phyloP scores from a whole-genome alignment of 2,797 vertebrate genomes.

The Melopsittacus undulatus region DNA sequence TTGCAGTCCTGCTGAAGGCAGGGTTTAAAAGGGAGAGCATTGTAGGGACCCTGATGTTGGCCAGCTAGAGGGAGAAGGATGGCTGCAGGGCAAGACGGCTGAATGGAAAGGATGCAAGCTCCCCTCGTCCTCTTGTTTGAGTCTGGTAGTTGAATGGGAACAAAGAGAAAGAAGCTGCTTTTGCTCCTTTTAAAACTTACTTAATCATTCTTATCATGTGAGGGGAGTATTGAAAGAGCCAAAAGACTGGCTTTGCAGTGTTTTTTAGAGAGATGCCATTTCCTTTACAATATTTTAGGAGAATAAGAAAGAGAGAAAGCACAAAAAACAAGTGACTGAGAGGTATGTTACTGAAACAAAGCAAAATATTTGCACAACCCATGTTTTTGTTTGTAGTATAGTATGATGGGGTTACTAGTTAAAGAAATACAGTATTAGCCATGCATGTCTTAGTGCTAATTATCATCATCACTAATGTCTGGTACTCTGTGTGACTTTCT shows the following conservation, averaged over 20 bases:
- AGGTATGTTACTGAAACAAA: background rate
- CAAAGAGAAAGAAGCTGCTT: background rate
- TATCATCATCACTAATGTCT: background rate
- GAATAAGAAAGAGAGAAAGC: background rate
- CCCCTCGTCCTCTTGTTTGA: background rate
- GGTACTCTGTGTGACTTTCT: background rate
- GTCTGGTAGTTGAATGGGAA: background rate
- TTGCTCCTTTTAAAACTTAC: background rate
- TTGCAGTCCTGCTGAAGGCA: background rate
- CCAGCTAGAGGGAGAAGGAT: background rate
- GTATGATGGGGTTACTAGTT: conserved; percentile 33
- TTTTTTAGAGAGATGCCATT: background rate
- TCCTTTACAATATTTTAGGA: background rate
- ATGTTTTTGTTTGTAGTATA: background rate
- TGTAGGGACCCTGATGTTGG: background rate
- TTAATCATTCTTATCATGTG: background rate
- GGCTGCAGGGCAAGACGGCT: background rate
- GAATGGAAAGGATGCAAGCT: background rate
- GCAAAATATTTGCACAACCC: background rate
- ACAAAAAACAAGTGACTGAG: background rate
- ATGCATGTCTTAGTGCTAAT: background rate
- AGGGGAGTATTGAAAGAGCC: background rate
- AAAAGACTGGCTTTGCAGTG: background rate
- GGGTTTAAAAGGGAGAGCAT: background rate
- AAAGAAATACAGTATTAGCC: background rate